These are phyloP conservation scores for Camponotus vicinus DNA, from an alignment of 1,140 invertebrate genomes.

Conservation along the genomic window DNA sequence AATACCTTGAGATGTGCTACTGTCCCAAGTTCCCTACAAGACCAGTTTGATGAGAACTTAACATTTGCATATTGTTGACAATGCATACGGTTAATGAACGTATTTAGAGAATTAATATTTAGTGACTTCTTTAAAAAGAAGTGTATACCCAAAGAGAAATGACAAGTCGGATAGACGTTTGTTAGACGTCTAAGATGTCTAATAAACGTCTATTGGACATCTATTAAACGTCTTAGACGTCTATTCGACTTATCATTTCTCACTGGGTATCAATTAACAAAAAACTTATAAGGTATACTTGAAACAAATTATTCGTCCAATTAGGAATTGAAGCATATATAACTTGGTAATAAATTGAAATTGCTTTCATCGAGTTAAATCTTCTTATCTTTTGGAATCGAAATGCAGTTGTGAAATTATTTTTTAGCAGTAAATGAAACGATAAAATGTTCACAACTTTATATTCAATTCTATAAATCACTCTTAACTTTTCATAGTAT, in stretches of 20 bases:
- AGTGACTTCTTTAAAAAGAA: neutral
- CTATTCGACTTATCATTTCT: too few species aligned
- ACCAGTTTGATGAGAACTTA: conserved; percentile 56
- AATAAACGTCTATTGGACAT: too few species aligned
- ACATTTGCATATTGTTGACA: conserved; percentile 62
- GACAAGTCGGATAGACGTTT: too few species aligned
- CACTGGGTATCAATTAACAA: neutral
- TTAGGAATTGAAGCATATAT: neutral
- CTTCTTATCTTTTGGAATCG: neutral
- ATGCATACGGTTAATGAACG: conserved; percentile 30
- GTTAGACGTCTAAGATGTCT: too few species aligned
- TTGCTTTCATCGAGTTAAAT: neutral
- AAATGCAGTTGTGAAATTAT: neutral
- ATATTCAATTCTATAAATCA: neutral
- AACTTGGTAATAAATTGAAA: neutral
- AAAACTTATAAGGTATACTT: neutral
- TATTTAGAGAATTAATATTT: conserved; percentile 14
- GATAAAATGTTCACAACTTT: neutral
- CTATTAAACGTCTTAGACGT: too few species aligned
- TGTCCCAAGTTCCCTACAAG: conserved; percentile 59
- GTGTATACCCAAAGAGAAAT: too few species aligned
- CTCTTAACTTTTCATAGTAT: neutral
- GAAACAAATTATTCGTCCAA: neutral
- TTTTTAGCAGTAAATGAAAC: neutral
- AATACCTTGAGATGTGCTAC: conserved; percentile 60